Base-by-base conservation (phyloP, 2,797 vertebrate genomes). In the Gymnothorax reevesii region DNA sequence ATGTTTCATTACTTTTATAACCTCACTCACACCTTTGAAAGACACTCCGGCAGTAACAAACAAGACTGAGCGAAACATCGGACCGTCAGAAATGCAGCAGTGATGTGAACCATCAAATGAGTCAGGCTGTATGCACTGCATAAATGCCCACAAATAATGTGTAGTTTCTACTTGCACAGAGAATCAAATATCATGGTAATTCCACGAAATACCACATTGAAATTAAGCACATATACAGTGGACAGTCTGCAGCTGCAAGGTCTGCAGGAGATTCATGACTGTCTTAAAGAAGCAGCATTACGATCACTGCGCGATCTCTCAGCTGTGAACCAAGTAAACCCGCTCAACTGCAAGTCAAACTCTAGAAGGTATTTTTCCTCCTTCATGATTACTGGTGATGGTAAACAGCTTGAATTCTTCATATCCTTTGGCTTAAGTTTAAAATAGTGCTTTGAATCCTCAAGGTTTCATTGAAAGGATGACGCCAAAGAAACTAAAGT, bases 1-100 rank as follows among this genome's bases (percentile, higher is more conserved):
- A 85, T 85, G 27, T 83, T 83, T 85, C 77, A 77, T 85, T 75
- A 85, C 57, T 54, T 25, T 27, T 52, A 20, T 75, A 75, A 85
- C 84, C 84, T 85, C 10, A 75, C 60, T 79, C 75, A 54, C 75
- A 17, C 75, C 83, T 66, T 55, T n/a, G 83, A 79, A 52, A 52
- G 75, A 79, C 54, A 49, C 49, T 17, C 75, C 75, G 10, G 75
- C n/a, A 2, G 42, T 54, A 54, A 54, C 49, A 54, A 49, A 79
- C 75, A 79, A 54, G 15, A 54, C 75, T 54, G 42, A 52, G 22
- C 75, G 33, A 6, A 42, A 75, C 27, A 75, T 75, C 75, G 54
- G 15, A 42, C 27, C 7, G 3, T 79, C 13, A 54, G 73, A 20
- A 79, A 79, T n/a, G 54, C 42, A 22, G 75, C 49, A 27, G 75